phyloP scores from a whole-genome alignment of 2,113 vertebrate species.

The Eublepharis macularius region DNA sequence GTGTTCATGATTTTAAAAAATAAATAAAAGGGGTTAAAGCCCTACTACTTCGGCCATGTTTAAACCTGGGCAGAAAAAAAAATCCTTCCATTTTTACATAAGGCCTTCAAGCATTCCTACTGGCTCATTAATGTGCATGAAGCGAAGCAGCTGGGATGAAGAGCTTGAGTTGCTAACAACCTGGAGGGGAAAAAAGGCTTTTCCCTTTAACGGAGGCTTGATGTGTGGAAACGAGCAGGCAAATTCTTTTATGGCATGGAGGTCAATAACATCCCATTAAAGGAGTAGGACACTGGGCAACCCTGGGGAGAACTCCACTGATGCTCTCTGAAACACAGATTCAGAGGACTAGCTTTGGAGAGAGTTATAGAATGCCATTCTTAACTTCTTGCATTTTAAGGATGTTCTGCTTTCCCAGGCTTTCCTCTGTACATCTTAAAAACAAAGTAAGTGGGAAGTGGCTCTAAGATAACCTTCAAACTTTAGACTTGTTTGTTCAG shows the following conservation, averaged over 20 bases:
- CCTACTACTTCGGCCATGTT: not conserved
- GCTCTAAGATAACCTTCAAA: conserved; percentile 11
- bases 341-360: not conserved
- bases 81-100: not conserved
- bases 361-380: not conserved
- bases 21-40: not conserved
- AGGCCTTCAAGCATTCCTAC: not conserved
- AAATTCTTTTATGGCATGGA: too few relatives aligned
- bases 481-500: conserved; percentile 29
- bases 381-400: not conserved
- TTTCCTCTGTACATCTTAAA: not conserved
- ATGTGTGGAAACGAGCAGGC: too few relatives aligned
- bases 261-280: too few relatives aligned
- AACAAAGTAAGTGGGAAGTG: not conserved
- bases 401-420: not conserved
- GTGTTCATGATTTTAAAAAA: too few relatives aligned
- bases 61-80: not conserved
- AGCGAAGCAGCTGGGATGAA: too few relatives aligned
- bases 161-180: too few relatives aligned
- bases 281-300: too few relatives aligned
- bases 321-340: not conserved
- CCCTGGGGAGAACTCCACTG: too few relatives aligned
- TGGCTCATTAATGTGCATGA: not conserved
- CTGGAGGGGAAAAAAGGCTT: too few relatives aligned
- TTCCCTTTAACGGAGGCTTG: too few relatives aligned